Evolutionary conservation across 2,113 vertebrate species (phyloP).

Genomic region (Alethe castanea): DNA sequence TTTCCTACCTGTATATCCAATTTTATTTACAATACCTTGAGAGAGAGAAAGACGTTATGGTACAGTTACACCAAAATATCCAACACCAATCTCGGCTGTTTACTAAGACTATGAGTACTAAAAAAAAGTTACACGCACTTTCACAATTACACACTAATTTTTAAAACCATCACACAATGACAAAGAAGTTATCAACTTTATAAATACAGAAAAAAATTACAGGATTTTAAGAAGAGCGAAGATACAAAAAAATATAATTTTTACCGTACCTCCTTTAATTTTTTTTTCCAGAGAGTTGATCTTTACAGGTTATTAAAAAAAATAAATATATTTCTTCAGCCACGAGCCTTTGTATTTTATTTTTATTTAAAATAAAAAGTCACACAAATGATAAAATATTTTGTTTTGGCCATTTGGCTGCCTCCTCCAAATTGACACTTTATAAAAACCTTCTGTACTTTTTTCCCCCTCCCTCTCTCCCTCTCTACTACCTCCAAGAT

Average conservation of each 20-base stretch:
- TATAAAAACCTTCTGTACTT: constrained; percentile 48
- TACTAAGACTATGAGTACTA: neutral
- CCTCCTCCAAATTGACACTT: constrained; percentile 35
- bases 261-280: constrained; percentile 21
- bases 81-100: neutral
- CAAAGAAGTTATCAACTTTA: neutral
- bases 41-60: neutral
- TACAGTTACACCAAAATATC: neutral
- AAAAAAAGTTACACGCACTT: constrained; percentile 21
- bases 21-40: constrained; percentile 31
- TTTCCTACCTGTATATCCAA: neutral
- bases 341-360: neutral
- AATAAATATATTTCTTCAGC: neutral
- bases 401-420: neutral
- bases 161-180: neutral
- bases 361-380: constrained; percentile 36
- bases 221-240: neutral
- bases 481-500: constrained; percentile 87
- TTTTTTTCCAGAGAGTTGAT: constrained; percentile 23
- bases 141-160: constrained; percentile 4
- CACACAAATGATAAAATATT: neutral
- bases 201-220: neutral
- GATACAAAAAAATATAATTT: neutral
- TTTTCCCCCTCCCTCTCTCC: constrained; percentile 49
- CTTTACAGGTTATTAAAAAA: constrained; percentile 2